Percentiles rank a stretch among this genome's conserved stretches.
These are phyloP conservation scores for Anguilla japonica DNA, from an alignment of 2,113 vertebrate species.

Conservation along the genomic window DNA sequence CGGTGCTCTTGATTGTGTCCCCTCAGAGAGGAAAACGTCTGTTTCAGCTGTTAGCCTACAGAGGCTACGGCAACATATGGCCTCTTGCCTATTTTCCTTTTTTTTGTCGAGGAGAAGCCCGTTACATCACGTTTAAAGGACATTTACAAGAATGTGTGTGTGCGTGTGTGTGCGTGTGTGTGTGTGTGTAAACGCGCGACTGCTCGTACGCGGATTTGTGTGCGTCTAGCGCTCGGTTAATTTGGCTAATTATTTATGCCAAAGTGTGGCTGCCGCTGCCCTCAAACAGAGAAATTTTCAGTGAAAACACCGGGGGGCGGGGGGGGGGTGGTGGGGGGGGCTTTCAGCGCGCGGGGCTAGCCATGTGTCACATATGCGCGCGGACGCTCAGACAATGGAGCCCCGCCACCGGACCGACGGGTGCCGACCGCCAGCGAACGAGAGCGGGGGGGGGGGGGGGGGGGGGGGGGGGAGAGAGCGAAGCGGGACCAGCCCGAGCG, in stretches of 20 bases:
- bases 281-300: constrained; percentile 32
- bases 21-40: background rate
- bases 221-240: constrained; percentile 50
- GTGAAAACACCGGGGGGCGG: constrained; percentile 31
- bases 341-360: constrained; percentile 53
- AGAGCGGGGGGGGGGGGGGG: constrained; percentile 22
- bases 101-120: background rate
- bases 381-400: constrained; percentile 63
- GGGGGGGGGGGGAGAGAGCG: constrained; percentile 16
- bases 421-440: constrained; percentile 32
- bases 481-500: constrained; percentile 21
- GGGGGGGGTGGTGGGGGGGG: constrained; percentile 17
- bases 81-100: background rate
- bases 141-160: constrained; percentile 1
- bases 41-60: background rate
- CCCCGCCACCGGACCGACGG: constrained; percentile 45
- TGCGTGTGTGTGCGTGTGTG: background rate
- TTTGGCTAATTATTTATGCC: constrained; percentile 55
- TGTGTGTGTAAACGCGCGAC: constrained; percentile 33
- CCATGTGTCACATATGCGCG: constrained; percentile 66
- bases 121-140: background rate
- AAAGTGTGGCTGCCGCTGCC: constrained; percentile 54
- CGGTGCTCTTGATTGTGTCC: background rate
- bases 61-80: background rate
- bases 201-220: constrained; percentile 23